Evolutionary conservation across 2,797 vertebrate genomes (phyloP).

Genomic region (Clarias laeviceps): DNA sequence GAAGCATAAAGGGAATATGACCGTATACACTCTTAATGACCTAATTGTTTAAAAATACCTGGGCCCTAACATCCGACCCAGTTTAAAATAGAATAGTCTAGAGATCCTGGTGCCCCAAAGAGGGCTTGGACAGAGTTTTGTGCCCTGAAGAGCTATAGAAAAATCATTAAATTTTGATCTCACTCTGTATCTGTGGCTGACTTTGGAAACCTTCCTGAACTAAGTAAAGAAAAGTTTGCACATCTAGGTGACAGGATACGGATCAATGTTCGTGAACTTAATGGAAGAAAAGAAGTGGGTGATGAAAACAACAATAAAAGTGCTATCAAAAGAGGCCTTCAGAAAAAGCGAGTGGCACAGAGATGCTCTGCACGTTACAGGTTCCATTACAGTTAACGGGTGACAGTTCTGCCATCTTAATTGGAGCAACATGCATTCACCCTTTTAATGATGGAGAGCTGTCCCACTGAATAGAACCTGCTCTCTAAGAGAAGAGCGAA

Average conservation of each 20-base stretch:
- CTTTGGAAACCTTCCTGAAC: constrained; percentile 65
- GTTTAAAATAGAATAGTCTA: not conserved
- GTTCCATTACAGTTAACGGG: constrained; percentile 72
- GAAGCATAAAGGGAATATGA: not conserved
- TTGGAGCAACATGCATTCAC: constrained; percentile 45
- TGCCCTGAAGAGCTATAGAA: not conserved
- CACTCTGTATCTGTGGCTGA: constrained; percentile 18
- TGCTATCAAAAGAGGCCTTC: constrained; percentile 70
- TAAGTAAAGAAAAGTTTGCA: constrained; percentile 75
- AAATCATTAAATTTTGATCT: constrained; percentile 47
- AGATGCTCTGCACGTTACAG: constrained; percentile 67
- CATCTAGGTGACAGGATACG: constrained; percentile 70
- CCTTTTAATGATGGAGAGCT: constrained; percentile 56
- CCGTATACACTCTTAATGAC: not conserved
- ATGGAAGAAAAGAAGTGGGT: constrained; percentile 59
- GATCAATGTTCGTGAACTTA: constrained; percentile 69
- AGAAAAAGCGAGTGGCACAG: constrained; percentile 63
- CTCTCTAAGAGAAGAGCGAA: constrained; percentile 73
- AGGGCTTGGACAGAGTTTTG: constrained; percentile 1
- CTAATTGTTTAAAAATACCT: not conserved
- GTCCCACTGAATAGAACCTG: constrained; percentile 60
- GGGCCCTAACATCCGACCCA: not conserved
- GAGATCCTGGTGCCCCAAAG: constrained; percentile 1
- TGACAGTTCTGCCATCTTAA: constrained; percentile 72
- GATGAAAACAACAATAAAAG: constrained; percentile 66